Evolutionary conservation across 2,113 vertebrate genomes (phyloP).

Genomic region (Psittacula cyanocephala): DNA sequence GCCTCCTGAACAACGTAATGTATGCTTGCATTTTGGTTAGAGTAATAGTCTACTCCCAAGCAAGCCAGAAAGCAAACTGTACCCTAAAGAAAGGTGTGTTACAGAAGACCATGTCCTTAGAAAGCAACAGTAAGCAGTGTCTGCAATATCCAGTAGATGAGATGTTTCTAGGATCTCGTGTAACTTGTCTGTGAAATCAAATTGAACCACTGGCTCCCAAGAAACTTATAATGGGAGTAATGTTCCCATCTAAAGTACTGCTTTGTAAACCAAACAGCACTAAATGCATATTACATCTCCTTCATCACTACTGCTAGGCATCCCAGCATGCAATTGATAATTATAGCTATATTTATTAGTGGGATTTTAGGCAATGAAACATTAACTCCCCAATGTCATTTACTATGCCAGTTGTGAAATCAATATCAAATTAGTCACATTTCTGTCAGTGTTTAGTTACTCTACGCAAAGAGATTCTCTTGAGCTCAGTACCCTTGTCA

Average conservation of each 20-base stretch:
- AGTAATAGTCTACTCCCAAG: neutral
- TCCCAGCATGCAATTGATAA: neutral
- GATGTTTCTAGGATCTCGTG: neutral
- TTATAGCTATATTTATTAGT: neutral
- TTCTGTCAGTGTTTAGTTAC: neutral
- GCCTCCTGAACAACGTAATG: neutral
- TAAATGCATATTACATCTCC: neutral
- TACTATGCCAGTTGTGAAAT: neutral
- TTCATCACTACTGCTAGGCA: neutral
- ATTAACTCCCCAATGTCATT: neutral
- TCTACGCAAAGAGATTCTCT: neutral
- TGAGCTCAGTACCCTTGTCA: neutral
- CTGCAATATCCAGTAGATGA: neutral
- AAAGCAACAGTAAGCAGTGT: neutral
- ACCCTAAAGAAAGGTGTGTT: neutral
- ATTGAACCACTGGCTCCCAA: neutral
- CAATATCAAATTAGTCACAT: neutral
- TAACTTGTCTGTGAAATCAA: constrained; percentile 41
- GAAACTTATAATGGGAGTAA: neutral
- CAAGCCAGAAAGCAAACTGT: neutral
- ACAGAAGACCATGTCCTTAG: neutral
- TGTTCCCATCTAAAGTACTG: neutral
- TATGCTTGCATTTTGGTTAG: neutral
- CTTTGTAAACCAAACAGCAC: neutral
- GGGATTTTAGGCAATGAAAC: neutral